Evolutionary conservation across 2,797 vertebrate genomes (phyloP).

Genomic region (Paedocypris micromegethes): DNA sequence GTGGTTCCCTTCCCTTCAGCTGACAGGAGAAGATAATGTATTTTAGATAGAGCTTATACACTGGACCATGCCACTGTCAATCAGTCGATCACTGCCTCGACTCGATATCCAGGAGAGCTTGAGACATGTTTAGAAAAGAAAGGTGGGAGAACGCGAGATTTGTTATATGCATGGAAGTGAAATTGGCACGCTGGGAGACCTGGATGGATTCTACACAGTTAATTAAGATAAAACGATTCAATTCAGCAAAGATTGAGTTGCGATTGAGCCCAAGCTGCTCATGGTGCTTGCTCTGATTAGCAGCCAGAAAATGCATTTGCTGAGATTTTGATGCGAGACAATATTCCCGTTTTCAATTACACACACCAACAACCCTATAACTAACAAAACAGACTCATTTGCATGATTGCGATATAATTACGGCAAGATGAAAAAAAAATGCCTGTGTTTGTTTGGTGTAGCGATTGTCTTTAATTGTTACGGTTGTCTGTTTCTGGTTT

Average conservation of each 20-base stretch:
- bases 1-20: slow-evolving; percentile 28
- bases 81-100: slow-evolving; percentile 54
- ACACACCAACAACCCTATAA: slow-evolving; percentile 75
- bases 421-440: slow-evolving; percentile 58
- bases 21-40: slow-evolving; percentile 48
- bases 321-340: slow-evolving; percentile 70
- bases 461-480: slow-evolving; percentile 54
- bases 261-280: slow-evolving; percentile 54
- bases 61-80: slow-evolving; percentile 47
- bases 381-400: slow-evolving; percentile 74
- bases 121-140: slow-evolving; percentile 60
- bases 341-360: slow-evolving; percentile 79
- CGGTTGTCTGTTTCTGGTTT: slow-evolving; percentile 41
- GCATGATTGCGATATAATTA: slow-evolving; percentile 80
- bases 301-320: slow-evolving; percentile 62
- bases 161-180: slow-evolving; percentile 36
- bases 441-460: slow-evolving; percentile 61
- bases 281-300: slow-evolving; percentile 65
- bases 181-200: slow-evolving; percentile 53
- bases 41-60: slow-evolving; percentile 48
- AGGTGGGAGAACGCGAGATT: slow-evolving; percentile 19
- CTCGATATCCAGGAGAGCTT: slow-evolving; percentile 51
- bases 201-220: slow-evolving; percentile 69
- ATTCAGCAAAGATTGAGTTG: slow-evolving; percentile 65
- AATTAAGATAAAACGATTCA: slow-evolving; percentile 77